Evolutionary conservation across 1,140 invertebrate species (phyloP).

Genomic region (Cydia fagiglandana): DNA sequence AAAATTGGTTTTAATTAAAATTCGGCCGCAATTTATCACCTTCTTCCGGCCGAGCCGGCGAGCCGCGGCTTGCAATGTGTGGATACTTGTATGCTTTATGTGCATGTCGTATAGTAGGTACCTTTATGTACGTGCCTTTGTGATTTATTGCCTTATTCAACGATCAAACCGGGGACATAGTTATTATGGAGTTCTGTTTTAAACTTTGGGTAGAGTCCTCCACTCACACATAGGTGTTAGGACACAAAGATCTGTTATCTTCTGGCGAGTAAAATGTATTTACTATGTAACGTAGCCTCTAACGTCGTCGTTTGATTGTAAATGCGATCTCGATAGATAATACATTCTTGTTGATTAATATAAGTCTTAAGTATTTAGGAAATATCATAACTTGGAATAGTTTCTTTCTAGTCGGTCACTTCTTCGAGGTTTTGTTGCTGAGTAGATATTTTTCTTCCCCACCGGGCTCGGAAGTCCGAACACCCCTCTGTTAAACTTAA

Average conservation of each 20-base stretch:
- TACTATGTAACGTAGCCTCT: too few species aligned
- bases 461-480: too few species aligned
- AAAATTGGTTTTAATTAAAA: constrained; percentile 49
- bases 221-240: background rate
- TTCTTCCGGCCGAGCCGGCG: constrained; percentile 39
- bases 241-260: too few species aligned
- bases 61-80: constrained; percentile 28
- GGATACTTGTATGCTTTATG: constrained; percentile 34
- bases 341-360: too few species aligned
- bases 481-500: background rate
- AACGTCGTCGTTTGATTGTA: too few species aligned
- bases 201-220: background rate
- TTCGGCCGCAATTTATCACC: constrained; percentile 42
- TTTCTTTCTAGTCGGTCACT: too few species aligned
- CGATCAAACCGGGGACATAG: background rate
- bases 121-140: constrained; percentile 7
- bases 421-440: too few species aligned
- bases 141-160: background rate
- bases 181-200: background rate
- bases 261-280: too few species aligned
- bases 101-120: constrained; percentile 1
- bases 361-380: too few species aligned
- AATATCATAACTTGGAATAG: too few species aligned
- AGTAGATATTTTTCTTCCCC: too few species aligned
- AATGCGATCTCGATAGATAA: too few species aligned